phyloP scores from a whole-genome alignment of 2,888 invertebrate genomes.

The Heliothis peltigera region DNA sequence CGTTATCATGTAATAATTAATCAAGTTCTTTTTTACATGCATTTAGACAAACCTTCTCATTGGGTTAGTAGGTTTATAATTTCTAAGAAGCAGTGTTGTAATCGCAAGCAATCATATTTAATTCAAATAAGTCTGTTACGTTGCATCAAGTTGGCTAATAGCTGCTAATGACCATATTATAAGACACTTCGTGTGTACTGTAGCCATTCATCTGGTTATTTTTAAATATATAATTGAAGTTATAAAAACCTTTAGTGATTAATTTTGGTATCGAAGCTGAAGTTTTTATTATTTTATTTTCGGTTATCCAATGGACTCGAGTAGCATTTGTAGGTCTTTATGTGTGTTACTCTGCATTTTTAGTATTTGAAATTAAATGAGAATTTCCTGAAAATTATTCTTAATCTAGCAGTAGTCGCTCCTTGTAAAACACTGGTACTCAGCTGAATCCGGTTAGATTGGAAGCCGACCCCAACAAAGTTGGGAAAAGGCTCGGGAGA shows the following conservation, averaged over 20 bases:
- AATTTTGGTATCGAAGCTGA: neutral
- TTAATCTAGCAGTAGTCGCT: no score
- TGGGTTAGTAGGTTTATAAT: slow-evolving; percentile 68
- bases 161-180: slow-evolving; percentile 40
- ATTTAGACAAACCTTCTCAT: slow-evolving; percentile 21
- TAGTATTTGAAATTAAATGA: no score
- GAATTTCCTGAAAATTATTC: no score
- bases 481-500: no score
- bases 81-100: slow-evolving; percentile 36
- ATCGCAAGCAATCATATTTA: slow-evolving; percentile 63
- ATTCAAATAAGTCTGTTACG: slow-evolving; percentile 65
- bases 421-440: no score
- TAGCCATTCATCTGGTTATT: slow-evolving; percentile 26
- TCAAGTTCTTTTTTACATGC: neutral
- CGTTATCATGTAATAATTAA: neutral
- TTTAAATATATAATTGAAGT: neutral
- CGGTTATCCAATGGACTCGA: neutral
- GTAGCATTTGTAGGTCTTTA: no score
- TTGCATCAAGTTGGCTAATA: slow-evolving; percentile 47
- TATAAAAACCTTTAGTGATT: slow-evolving; percentile 4
- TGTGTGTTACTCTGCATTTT: no score
- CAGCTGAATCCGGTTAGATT: no score
- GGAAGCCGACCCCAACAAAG: no score
- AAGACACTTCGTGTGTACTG: slow-evolving; percentile 18
- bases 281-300: neutral